These are phyloP conservation scores for Rana temporaria DNA, from an alignment of 2,113 vertebrate genomes.

Conservation along the genomic window DNA sequence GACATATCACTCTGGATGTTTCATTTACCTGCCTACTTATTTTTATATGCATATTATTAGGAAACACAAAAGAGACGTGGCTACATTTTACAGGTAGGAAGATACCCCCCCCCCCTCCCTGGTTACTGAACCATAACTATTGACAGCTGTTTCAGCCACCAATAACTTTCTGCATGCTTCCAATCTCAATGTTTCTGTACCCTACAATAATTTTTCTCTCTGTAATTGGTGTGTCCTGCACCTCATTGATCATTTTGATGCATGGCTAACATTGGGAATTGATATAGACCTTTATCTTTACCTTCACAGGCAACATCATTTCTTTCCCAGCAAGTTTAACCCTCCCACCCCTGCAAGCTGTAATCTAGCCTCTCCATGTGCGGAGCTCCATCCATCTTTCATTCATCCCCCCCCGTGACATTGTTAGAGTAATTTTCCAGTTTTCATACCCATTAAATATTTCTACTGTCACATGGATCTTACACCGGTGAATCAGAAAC, in stretches of 20 bases:
- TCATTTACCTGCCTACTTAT: too few species aligned
- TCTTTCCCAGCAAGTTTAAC: slow-evolving; percentile 11
- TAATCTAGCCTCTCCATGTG: slow-evolving; percentile 1
- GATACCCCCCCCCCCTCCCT: too few species aligned
- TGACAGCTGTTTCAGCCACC: neutral
- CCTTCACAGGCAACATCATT: slow-evolving; percentile 33
- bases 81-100: too few species aligned
- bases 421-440: slow-evolving; percentile 42
- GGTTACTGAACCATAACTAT: too few species aligned
- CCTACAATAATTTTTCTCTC: neutral
- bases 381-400: slow-evolving; percentile 23
- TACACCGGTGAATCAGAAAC: slow-evolving; percentile 31
- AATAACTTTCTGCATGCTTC: neutral
- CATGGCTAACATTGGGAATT: slow-evolving; percentile 28
- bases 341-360: slow-evolving; percentile 1
- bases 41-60: too few species aligned
- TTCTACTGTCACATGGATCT: slow-evolving; percentile 35
- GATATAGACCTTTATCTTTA: slow-evolving; percentile 40
- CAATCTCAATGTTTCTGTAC: neutral
- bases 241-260: slow-evolving; percentile 33
- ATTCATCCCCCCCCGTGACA: slow-evolving; percentile 21
- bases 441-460: slow-evolving; percentile 47
- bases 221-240: neutral
- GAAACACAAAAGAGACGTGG: too few species aligned
- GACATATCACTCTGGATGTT: too few species aligned